These are phyloP conservation scores for Chaetorhynchus papuensis DNA, from an alignment of 2,113 vertebrate species.

Conservation along the genomic window DNA sequence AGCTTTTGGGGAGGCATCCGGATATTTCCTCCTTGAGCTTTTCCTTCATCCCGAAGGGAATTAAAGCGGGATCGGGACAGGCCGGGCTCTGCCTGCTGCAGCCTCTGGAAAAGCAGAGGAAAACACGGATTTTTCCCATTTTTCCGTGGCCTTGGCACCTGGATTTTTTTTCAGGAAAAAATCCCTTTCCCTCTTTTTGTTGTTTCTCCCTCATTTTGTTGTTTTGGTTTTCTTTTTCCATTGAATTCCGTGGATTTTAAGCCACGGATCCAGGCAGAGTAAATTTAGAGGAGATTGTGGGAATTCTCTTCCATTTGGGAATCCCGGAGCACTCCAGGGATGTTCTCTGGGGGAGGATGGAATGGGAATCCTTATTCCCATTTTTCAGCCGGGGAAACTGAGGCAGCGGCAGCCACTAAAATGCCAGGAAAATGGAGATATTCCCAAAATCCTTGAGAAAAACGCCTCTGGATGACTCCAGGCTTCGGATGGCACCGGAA, in stretches of 20 bases:
- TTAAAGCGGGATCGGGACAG: slow-evolving; percentile 20
- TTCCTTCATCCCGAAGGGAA: not conserved
- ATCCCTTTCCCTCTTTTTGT: not conserved
- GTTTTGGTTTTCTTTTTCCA: not conserved
- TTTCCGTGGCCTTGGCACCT: not conserved
- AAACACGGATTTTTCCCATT: not conserved
- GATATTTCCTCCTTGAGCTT: slow-evolving; percentile 57
- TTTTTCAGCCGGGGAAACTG: not conserved
- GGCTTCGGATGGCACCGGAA: not conserved
- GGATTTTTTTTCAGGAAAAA: not conserved
- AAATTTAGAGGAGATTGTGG: not conserved
- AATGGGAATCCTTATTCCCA: not conserved
- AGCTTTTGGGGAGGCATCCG: slow-evolving; percentile 21
- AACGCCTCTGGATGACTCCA: not conserved
- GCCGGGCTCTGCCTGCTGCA: slow-evolving; percentile 27
- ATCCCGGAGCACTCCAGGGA: not conserved
- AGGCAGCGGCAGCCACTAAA: not conserved
- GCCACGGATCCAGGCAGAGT: not conserved
- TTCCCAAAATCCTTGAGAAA: not conserved
- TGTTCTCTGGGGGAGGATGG: not conserved
- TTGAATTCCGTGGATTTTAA: not conserved
- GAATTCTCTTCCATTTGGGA: not conserved
- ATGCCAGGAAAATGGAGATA: not conserved
- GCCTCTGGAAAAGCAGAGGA: slow-evolving; percentile 7
- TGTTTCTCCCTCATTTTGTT: not conserved